These are phyloP conservation scores for Asobara japonica DNA, from an alignment of 1,140 invertebrate species.

Conservation along the genomic window DNA sequence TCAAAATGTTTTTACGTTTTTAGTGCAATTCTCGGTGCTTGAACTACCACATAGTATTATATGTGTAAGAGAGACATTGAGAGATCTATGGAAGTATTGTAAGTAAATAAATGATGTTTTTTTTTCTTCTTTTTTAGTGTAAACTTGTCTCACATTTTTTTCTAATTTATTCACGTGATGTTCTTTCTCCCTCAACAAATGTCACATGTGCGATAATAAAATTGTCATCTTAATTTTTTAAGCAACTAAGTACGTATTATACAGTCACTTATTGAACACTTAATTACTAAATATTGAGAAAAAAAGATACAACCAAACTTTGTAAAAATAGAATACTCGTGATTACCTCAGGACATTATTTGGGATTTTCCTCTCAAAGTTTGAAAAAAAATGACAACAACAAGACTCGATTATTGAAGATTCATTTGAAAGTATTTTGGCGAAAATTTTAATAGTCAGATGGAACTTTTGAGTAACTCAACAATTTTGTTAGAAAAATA, in stretches of 20 bases:
- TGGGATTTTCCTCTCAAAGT: no score
- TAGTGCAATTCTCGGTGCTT: background rate
- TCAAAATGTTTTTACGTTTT: background rate
- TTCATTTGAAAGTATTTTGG: no score
- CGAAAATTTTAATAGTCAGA: no score
- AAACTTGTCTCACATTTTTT: background rate
- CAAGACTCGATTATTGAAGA: no score
- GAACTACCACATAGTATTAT: constrained; percentile 8
- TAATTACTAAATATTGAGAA: constrained; percentile 54
- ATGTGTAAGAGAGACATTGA: background rate
- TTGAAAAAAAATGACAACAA: no score
- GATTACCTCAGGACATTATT: constrained; percentile 47
- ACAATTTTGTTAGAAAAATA: no score
- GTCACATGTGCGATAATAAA: constrained; percentile 35
- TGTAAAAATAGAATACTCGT: constrained; percentile 61
- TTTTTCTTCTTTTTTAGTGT: background rate
- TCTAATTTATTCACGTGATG: background rate
- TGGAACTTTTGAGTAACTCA: no score
- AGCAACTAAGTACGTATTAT: constrained; percentile 52
- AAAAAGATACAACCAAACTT: constrained; percentile 53
- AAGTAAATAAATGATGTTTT: background rate
- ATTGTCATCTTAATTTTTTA: constrained; percentile 38
- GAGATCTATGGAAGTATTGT: constrained; percentile 5
- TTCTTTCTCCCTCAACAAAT: constrained; percentile 1
- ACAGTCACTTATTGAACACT: constrained; percentile 47